Conservation (phyloP, 2,888 invertebrate species). For the Saturnia pavonia region DNA sequence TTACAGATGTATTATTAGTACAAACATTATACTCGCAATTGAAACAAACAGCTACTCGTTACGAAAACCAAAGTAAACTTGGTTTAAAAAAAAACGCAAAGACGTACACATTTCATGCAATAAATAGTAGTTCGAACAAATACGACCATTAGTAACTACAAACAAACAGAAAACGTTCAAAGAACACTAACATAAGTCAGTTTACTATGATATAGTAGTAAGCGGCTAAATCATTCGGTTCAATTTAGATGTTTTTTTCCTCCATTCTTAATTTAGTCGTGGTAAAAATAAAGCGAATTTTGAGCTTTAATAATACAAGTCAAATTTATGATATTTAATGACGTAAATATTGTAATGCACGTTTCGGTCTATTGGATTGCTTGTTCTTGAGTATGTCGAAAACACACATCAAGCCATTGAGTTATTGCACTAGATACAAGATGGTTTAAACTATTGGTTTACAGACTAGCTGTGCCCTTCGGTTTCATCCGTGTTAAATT, state of each 20-base stretch:
- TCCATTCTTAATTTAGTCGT: not conserved
- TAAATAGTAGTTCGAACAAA: slow-evolving; percentile 11
- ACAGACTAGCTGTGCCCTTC: too few species aligned
- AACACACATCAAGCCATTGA: not conserved
- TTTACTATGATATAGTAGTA: slow-evolving; percentile 13
- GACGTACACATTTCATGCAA: slow-evolving; percentile 3
- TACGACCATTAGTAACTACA: slow-evolving; percentile 9
- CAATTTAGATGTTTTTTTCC: slow-evolving; percentile 1
- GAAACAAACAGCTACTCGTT: slow-evolving; percentile 1
- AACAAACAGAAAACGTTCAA: slow-evolving; percentile 11
- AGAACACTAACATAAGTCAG: slow-evolving; percentile 9
- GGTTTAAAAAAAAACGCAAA: not conserved
- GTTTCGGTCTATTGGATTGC: not conserved
- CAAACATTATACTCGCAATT: not conserved
- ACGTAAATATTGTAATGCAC: not conserved
- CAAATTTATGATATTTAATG: not conserved
- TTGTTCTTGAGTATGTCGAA: not conserved
- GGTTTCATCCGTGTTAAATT: too few species aligned
- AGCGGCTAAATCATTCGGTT: slow-evolving; percentile 4
- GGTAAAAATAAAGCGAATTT: not conserved
- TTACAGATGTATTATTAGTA: not conserved
- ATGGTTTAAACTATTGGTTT: too few species aligned
- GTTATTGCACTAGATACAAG: too few species aligned
- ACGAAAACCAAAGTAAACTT: not conserved
- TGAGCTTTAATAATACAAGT: not conserved